These are phyloP conservation scores for Sinohyriopsis cumingii DNA, from an alignment of 2,888 invertebrate species.

Conservation along the genomic window DNA sequence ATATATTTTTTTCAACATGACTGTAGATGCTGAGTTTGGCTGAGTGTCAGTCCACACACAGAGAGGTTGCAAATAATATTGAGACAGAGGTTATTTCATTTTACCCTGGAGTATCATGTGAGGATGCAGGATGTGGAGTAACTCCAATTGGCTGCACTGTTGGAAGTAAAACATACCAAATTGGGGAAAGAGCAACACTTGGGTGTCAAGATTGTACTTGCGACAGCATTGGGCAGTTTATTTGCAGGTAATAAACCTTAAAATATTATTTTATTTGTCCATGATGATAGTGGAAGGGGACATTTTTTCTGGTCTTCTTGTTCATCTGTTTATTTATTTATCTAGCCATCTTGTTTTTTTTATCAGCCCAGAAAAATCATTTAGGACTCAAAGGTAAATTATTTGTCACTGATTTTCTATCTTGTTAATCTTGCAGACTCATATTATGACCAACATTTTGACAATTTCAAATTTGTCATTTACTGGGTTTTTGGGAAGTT, in stretches of 20 bases:
- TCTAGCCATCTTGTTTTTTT: no score
- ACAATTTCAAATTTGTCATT: no score
- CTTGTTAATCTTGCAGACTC: no score
- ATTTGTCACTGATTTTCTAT: no score
- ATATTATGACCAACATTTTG: no score
- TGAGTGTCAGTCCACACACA: conserved; percentile 47
- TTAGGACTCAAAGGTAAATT: no score
- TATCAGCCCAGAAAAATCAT: no score
- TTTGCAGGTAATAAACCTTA: conserved; percentile 50
- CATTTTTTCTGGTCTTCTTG: background rate
- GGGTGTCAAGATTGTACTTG: conserved; percentile 63
- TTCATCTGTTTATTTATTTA: background rate
- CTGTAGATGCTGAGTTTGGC: conserved; percentile 26
- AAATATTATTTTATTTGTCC: no score
- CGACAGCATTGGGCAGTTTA: conserved; percentile 48
- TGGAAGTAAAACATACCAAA: conserved; percentile 41
- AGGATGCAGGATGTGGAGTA: conserved; percentile 49
- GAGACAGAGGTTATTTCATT: conserved; percentile 54
- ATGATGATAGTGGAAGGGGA: no score
- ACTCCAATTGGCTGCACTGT: conserved; percentile 47
- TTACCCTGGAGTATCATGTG: conserved; percentile 55
- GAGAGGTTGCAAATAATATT: conserved; percentile 30
- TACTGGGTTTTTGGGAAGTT: no score
- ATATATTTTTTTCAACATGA: background rate
- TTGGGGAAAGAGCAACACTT: conserved; percentile 45